Conservation (phyloP, 1,140 invertebrate species). For the Panonychus citri region DNA sequence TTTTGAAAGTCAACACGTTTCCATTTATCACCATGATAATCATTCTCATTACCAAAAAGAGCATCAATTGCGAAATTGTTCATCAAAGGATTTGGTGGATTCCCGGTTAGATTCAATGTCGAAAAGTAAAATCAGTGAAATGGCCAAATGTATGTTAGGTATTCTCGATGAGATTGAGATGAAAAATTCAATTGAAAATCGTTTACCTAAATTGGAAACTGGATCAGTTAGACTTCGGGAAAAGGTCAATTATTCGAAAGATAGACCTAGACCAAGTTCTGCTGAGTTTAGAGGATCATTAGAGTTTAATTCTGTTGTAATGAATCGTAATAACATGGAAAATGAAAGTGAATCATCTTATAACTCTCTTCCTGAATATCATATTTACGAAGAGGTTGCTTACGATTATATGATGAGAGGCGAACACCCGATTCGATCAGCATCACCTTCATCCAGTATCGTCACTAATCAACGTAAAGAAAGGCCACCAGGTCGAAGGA, state of each 20-base stretch:
- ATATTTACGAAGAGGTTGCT: slow-evolving; percentile 21
- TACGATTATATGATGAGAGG: slow-evolving; percentile 16
- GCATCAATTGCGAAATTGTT: no score
- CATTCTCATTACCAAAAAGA: no score
- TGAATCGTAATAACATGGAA: background rate
- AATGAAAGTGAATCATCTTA: background rate
- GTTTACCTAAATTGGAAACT: background rate
- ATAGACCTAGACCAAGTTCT: background rate
- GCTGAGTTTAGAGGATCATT: background rate
- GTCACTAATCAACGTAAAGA: background rate
- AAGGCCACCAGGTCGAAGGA: background rate
- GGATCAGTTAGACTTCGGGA: background rate
- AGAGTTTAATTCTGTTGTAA: background rate
- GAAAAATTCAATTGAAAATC: background rate
- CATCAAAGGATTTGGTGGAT: no score
- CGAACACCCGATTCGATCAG: background rate
- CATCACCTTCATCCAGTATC: background rate
- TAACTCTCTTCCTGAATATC: slow-evolving; percentile 17
- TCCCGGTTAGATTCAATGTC: background rate
- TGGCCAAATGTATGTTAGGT: slow-evolving; percentile 21
- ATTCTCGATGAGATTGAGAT: slow-evolving; percentile 21
- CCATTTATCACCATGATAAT: no score
- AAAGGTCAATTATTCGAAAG: background rate
- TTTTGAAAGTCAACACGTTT: no score
- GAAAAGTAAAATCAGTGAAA: slow-evolving; percentile 17